phyloP scores from a whole-genome alignment of 2,888 invertebrate genomes.

The Zygogramma bicolorata region DNA sequence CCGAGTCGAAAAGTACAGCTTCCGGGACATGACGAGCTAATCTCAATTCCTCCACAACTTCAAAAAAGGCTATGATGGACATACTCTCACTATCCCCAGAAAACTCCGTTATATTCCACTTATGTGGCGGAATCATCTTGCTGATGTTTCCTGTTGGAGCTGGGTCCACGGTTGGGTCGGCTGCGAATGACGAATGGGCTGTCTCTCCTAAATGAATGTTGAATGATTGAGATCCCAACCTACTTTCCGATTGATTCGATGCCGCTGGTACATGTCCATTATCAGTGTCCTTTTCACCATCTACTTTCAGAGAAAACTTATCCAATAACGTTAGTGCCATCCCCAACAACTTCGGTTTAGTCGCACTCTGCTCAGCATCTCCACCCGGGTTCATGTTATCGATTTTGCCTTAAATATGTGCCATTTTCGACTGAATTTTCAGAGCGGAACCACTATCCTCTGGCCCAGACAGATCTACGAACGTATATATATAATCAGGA shows the following conservation, averaged over 20 bases:
- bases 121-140: not conserved
- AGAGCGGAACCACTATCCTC: not conserved
- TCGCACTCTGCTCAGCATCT: not conserved
- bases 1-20: too few relatives aligned
- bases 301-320: not conserved
- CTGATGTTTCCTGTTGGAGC: not conserved
- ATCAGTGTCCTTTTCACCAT: not conserved
- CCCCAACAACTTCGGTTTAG: conserved; percentile 9
- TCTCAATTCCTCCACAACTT: too few relatives aligned
- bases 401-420: conserved; percentile 3
- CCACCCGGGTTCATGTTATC: conserved; percentile 13
- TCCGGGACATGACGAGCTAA: too few relatives aligned
- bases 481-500: conserved; percentile 25
- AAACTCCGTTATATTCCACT: too few relatives aligned
- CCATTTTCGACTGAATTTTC: conserved; percentile 19
- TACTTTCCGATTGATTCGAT: not conserved
- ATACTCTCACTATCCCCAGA: too few relatives aligned
- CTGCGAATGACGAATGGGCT: not conserved
- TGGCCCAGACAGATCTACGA: not conserved
- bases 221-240: not conserved
- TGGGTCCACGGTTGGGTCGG: not conserved
- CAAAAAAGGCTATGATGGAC: too few relatives aligned
- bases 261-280: not conserved
- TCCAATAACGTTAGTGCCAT: not conserved
- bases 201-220: not conserved